A percentile compares a stretch with the other conserved stretches of the same genome.
Evolutionary conservation across 2,888 invertebrate species (phyloP).

Genomic region (Patella pellucida): DNA sequence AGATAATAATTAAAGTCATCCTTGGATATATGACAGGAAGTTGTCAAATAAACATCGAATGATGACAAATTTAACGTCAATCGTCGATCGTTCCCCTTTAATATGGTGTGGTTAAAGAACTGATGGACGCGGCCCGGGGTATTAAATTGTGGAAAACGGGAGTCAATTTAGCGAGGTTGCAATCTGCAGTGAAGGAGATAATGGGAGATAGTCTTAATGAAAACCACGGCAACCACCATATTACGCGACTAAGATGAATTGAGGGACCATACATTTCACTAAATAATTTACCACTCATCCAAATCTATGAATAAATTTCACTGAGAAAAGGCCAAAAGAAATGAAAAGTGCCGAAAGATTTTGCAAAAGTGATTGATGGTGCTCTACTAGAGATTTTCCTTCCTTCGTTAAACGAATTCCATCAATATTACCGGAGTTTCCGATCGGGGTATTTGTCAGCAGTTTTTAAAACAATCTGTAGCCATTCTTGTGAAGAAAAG

Average conservation of each 20-base stretch:
- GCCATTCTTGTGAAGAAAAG: background rate
- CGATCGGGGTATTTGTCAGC: background rate
- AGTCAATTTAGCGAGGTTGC: background rate
- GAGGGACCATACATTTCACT: background rate
- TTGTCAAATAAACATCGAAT: no score
- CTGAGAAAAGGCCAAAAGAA: slow-evolving; percentile 24
- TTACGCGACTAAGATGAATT: slow-evolving; percentile 2
- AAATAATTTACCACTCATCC: slow-evolving; percentile 5
- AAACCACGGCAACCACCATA: background rate
- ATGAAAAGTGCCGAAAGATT: slow-evolving; percentile 20
- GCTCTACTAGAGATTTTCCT: background rate
- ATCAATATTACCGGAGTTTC: background rate
- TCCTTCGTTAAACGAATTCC: slow-evolving; percentile 8
- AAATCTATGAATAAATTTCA: slow-evolving; percentile 45
- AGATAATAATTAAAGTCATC: no score
- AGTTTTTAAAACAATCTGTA: no score
- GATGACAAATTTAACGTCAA: no score
- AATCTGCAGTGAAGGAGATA: background rate
- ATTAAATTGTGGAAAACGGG: background rate
- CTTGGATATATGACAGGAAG: no score
- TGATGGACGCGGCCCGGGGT: no score
- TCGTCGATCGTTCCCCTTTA: no score
- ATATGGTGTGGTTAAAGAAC: no score
- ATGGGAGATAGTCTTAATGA: background rate
- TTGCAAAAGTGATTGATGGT: slow-evolving; percentile 5